Conservation (phyloP, 1,140 invertebrate species). For the Penaeus japonicus region DNA sequence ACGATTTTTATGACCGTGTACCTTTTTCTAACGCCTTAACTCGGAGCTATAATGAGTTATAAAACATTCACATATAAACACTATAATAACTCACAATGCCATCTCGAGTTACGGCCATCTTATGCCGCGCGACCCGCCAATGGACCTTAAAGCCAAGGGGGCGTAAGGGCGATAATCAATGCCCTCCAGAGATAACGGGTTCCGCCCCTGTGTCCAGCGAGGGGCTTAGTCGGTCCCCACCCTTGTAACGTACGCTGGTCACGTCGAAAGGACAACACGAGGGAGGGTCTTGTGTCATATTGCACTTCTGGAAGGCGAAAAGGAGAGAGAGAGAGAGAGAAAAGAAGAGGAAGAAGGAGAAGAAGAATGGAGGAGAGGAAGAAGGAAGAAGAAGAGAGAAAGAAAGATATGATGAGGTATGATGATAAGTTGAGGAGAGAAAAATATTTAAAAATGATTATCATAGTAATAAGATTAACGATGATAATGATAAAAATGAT, state of each 20-base stretch:
- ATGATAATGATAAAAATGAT: too few species aligned
- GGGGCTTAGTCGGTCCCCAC: background rate
- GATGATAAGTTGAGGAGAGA: background rate
- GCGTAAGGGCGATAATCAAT: background rate
- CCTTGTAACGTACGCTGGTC: slow-evolving; percentile 33
- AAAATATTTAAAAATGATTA: background rate
- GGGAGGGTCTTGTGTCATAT: slow-evolving; percentile 40
- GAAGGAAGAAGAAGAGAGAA: background rate
- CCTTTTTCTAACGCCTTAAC: slow-evolving; percentile 46
- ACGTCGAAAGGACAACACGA: slow-evolving; percentile 23
- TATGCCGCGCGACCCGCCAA: background rate
- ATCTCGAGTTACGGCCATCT: slow-evolving; percentile 44
- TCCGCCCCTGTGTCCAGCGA: background rate
- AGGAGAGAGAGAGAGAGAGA: background rate
- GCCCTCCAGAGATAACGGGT: background rate
- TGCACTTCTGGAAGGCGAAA: slow-evolving; percentile 3
- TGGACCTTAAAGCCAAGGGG: background rate
- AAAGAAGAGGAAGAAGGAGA: background rate
- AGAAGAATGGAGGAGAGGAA: background rate
- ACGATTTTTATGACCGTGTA: slow-evolving; percentile 50
- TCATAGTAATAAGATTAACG: background rate
- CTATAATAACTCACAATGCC: slow-evolving; percentile 47
- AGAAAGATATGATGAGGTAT: background rate
- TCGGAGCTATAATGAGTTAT: slow-evolving; percentile 47
- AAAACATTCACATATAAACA: slow-evolving; percentile 57